Conservation (phyloP, 2,113 vertebrate genomes). For the Mohoua ochrocephala region DNA sequence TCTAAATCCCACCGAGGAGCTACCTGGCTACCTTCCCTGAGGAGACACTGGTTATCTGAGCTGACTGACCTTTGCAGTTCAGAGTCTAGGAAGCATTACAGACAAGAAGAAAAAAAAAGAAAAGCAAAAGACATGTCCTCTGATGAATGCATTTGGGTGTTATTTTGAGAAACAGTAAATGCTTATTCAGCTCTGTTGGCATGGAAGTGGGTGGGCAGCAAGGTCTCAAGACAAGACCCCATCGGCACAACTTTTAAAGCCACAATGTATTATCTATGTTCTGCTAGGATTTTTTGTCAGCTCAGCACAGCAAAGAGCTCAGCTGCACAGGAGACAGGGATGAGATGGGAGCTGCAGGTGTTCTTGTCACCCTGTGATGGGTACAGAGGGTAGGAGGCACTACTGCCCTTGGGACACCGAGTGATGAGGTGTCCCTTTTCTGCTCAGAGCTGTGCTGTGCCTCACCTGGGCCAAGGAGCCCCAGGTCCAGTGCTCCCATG, state of each 20-base stretch:
- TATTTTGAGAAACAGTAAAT: neutral
- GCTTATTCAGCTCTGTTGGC: neutral
- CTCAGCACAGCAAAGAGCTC: neutral
- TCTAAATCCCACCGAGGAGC: neutral
- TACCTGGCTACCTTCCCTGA: neutral
- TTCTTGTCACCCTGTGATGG: neutral
- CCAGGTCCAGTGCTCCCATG: rapidly evolving
- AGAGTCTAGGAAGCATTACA: neutral
- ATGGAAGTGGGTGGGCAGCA: neutral
- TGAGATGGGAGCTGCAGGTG: neutral
- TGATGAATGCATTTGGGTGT: neutral
- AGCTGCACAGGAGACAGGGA: neutral
- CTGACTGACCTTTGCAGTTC: neutral
- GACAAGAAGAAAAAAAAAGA: neutral
- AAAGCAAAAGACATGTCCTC: neutral
- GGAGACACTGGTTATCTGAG: neutral
- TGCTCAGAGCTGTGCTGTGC: neutral
- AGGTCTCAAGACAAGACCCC: neutral
- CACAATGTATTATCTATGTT: neutral
- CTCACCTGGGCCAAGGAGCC: neutral
- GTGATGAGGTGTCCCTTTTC: neutral
- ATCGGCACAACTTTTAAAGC: neutral
- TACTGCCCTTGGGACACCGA: neutral
- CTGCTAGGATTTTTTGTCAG: neutral
- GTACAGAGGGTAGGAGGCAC: neutral